Conservation (phyloP, 2,888 invertebrate genomes). For the Dimorphilus gyrociliatus region DNA sequence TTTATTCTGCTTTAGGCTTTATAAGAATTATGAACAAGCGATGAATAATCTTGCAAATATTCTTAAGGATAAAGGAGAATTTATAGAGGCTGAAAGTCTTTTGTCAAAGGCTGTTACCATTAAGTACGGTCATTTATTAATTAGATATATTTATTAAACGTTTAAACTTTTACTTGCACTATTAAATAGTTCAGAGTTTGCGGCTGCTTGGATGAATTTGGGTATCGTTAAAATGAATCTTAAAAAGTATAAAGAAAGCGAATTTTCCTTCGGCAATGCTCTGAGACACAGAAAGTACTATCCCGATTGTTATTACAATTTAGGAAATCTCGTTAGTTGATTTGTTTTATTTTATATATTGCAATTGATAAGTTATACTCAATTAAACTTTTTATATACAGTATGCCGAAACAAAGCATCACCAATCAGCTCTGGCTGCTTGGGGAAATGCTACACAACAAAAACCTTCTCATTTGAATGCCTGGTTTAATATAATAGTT, state of each 20-base stretch:
- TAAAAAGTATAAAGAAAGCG: constrained; percentile 53
- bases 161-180: too few species aligned
- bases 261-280: constrained; percentile 62
- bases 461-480: constrained; percentile 59
- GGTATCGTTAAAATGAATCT: constrained; percentile 71
- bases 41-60: constrained; percentile 84
- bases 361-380: not conserved
- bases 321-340: constrained; percentile 66
- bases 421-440: constrained; percentile 55
- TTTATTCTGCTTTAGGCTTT: constrained; percentile 42
- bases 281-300: constrained; percentile 58
- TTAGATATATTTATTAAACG: not conserved
- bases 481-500: constrained; percentile 81
- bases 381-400: constrained; percentile 28
- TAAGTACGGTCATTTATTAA: constrained; percentile 51
- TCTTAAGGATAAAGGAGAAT: constrained; percentile 52
- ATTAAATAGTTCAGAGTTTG: constrained; percentile 72
- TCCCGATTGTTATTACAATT: constrained; percentile 81
- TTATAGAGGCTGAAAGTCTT: constrained; percentile 54
- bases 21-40: constrained; percentile 71
- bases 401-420: constrained; percentile 60
- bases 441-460: constrained; percentile 66
- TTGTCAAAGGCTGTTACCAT: constrained; percentile 54
- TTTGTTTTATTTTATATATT: not conserved
- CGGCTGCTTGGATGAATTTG: constrained; percentile 95